phyloP scores from a whole-genome alignment of 1,140 invertebrate species.

The Drosophila pseudoananassae region DNA sequence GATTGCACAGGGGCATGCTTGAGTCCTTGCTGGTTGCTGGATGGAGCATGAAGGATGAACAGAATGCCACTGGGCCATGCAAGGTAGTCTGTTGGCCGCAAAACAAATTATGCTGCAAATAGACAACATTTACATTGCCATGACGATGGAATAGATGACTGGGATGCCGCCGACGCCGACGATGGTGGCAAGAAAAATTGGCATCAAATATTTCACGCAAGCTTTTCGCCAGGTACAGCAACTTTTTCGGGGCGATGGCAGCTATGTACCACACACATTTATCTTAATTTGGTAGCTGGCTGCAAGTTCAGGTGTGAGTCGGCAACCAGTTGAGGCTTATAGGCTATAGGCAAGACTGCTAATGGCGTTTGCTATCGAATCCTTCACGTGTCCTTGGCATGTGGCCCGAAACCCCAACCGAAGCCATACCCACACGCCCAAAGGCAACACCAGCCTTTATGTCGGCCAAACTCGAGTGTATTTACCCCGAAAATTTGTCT shows the following conservation, averaged over 20 bases:
- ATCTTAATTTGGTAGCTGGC: conserved; percentile 68
- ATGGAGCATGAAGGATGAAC: background rate
- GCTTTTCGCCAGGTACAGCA: conserved; percentile 30
- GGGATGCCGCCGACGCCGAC: conserved; percentile 1
- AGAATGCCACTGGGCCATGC: conserved; percentile 25
- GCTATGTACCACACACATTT: conserved; percentile 48
- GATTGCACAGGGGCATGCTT: conserved; percentile 39
- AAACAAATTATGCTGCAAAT: conserved; percentile 68
- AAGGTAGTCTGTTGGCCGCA: conserved; percentile 26
- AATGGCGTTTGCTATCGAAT: conserved; percentile 62
- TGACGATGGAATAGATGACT: conserved; percentile 3
- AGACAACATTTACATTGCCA: conserved; percentile 69
- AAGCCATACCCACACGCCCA: background rate
- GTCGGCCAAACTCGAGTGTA: conserved; percentile 42
- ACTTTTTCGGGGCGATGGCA: conserved; percentile 11
- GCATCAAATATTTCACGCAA: conserved; percentile 75
- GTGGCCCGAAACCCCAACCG: conserved; percentile 29
- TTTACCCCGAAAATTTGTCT: conserved; percentile 75
- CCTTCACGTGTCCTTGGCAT: conserved; percentile 77
- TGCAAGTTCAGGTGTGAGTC: conserved; percentile 26
- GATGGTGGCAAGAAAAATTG: conserved; percentile 65
- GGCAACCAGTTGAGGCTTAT: conserved; percentile 58
- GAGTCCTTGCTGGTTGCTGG: background rate
- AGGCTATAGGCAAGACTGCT: conserved; percentile 41
- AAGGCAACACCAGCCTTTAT: conserved; percentile 55